Conservation (phyloP, 1,140 invertebrate species). For the Macrobrachium nipponense region DNA sequence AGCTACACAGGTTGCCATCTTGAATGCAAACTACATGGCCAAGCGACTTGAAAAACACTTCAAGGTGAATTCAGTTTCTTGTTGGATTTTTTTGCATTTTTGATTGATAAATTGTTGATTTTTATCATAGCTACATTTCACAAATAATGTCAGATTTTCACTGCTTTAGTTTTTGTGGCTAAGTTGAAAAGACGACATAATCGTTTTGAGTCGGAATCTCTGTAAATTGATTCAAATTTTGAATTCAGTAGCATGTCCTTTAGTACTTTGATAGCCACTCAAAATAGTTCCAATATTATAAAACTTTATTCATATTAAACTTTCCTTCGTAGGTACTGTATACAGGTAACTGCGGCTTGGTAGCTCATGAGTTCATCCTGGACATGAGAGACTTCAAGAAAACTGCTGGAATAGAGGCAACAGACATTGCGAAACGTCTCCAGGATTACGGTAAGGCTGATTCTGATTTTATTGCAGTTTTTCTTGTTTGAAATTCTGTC, state of each 20-base stretch:
- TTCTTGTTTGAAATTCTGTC: conserved; percentile 16
- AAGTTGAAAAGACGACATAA: too few relatives aligned
- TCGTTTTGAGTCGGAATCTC: too few relatives aligned
- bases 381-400: conserved; percentile 96
- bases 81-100: neutral
- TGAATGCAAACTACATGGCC: conserved; percentile 99
- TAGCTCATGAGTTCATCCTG: conserved; percentile 98
- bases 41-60: conserved; percentile 88
- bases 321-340: conserved; percentile 77
- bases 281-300: too few relatives aligned
- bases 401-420: conserved; percentile 92
- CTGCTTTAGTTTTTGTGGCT: neutral
- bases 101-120: neutral
- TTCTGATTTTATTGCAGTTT: neutral
- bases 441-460: conserved; percentile 91
- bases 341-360: conserved; percentile 84
- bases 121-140: neutral
- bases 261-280: too few relatives aligned
- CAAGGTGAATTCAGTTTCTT: conserved; percentile 69
- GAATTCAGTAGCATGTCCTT: too few relatives aligned
- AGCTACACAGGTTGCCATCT: conserved; percentile 96
- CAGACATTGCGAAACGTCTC: conserved; percentile 96
- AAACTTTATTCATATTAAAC: neutral
- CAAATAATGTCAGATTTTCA: neutral
- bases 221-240: too few relatives aligned